These are phyloP conservation scores for Semotilus atromaculatus DNA, from an alignment of 2,797 vertebrate species.

Conservation along the genomic window DNA sequence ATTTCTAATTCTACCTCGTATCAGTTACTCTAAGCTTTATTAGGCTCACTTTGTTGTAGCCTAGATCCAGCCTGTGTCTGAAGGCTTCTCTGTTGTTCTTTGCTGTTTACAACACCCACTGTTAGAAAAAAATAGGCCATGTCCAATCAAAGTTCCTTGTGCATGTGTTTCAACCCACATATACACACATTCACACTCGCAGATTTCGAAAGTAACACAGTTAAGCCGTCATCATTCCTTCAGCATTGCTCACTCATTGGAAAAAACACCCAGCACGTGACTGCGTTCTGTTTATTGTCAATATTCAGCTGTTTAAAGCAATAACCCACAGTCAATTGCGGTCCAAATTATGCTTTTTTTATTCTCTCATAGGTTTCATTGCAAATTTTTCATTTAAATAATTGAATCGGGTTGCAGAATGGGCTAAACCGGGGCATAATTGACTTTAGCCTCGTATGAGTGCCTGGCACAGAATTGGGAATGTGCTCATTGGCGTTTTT, in stretches of 20 bases:
- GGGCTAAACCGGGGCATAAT: slow-evolving; percentile 12
- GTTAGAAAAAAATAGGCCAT: slow-evolving; percentile 1
- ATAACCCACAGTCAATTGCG: not conserved
- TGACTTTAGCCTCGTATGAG: slow-evolving; percentile 13
- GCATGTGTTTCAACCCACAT: slow-evolving; percentile 27
- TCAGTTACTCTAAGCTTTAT: not conserved
- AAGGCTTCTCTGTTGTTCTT: slow-evolving; percentile 14
- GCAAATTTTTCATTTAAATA: slow-evolving; percentile 25
- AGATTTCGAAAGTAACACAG: not conserved
- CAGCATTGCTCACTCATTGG: slow-evolving; percentile 2
- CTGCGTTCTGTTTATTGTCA: not conserved
- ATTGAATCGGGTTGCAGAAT: slow-evolving; percentile 11
- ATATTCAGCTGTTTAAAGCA: not conserved
- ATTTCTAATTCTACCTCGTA: not conserved
- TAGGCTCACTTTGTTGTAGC: not conserved
- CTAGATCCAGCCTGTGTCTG: not conserved
- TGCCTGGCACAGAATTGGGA: not conserved
- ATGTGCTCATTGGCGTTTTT: not conserved
- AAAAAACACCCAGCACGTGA: not conserved
- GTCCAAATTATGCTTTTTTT: not conserved
- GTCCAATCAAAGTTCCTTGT: slow-evolving; percentile 20
- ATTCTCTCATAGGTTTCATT: slow-evolving; percentile 17
- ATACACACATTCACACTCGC: not conserved
- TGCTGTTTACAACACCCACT: slow-evolving; percentile 14
- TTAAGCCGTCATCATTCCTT: not conserved